phyloP scores from a whole-genome alignment of 2,113 vertebrate species.

The Rhinoderma darwinii region DNA sequence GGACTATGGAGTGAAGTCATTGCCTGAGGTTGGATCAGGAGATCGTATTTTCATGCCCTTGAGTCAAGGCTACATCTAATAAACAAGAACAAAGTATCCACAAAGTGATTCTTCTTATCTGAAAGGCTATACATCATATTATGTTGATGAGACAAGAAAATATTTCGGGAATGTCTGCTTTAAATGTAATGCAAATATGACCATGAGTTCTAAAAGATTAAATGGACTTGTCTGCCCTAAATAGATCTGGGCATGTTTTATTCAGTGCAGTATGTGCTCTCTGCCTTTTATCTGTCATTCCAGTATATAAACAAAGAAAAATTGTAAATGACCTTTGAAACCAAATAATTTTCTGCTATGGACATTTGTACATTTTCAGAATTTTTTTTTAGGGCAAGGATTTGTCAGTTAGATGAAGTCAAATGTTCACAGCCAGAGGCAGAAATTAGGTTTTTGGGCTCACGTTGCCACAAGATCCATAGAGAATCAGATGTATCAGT shows the following conservation, averaged over 20 bases:
- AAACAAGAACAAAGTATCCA: background rate
- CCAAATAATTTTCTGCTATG: background rate
- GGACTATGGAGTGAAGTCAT: background rate
- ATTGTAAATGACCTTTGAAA: background rate
- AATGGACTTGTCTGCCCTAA: background rate
- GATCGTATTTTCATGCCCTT: background rate
- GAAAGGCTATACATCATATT: background rate
- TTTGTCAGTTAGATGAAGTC: too few species aligned
- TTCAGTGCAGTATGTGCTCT: background rate
- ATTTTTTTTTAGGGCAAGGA: too few species aligned
- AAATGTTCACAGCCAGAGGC: background rate
- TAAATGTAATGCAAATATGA: background rate
- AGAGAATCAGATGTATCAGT: background rate
- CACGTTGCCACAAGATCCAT: background rate
- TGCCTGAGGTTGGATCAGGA: background rate
- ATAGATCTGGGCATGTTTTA: background rate
- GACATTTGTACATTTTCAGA: background rate
- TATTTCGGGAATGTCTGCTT: background rate
- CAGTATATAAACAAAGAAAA: background rate
- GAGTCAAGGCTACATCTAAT: background rate
- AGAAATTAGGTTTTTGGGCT: background rate
- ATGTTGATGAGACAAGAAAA: background rate
- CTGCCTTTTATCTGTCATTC: background rate
- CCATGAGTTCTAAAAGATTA: background rate
- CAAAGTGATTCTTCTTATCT: background rate